Conservation (phyloP, 2,797 vertebrate species). For the Rachycentron canadum region DNA sequence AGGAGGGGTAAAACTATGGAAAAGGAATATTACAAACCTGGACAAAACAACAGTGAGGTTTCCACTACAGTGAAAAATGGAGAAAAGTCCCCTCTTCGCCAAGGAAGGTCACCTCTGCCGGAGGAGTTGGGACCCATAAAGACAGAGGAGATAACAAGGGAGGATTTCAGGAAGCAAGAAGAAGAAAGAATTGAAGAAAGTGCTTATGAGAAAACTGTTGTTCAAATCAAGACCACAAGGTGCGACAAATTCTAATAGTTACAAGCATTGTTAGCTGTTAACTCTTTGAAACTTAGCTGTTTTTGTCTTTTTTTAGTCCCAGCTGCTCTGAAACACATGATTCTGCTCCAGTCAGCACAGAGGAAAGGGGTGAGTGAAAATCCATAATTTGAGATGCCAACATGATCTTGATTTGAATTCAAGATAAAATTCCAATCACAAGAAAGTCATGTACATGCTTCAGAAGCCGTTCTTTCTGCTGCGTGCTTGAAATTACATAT, state of each 20-base stretch:
- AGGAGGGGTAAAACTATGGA: not conserved
- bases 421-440: not conserved
- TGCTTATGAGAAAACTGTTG: rapidly evolving
- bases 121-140: not conserved
- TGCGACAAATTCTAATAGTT: slow-evolving; percentile 1
- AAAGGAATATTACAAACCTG: not conserved
- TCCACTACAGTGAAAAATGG: not conserved
- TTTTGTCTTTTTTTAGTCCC: slow-evolving; percentile 31
- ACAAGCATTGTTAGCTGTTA: not conserved
- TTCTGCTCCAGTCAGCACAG: not conserved
- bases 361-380: slow-evolving; percentile 33
- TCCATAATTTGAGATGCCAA: not conserved
- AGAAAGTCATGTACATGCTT: not conserved
- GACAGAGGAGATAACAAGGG: not conserved
- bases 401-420: not conserved
- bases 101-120: not conserved
- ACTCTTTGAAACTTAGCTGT: not conserved
- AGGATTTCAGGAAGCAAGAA: not conserved
- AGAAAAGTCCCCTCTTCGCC: not conserved
- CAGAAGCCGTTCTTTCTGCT: not conserved
- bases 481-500: not conserved
- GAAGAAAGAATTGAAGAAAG: not conserved
- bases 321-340: not conserved
- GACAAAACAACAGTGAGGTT: not conserved
- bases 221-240: not conserved